Conservation (phyloP, 1,140 invertebrate species). For the Neelides sp. region DNA sequence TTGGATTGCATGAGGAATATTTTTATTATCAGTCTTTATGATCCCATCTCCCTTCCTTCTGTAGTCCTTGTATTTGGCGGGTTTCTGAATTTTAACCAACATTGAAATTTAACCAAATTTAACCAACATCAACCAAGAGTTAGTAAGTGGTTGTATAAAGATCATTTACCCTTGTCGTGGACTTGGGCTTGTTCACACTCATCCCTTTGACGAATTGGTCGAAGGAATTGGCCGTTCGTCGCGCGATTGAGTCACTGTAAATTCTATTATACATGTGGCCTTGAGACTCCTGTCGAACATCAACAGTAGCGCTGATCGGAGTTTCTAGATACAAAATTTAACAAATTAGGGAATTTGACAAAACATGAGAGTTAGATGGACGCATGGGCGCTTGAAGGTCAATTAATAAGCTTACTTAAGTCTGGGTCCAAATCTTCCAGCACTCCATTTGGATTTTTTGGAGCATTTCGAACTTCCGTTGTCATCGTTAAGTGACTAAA, state of each 20-base stretch:
- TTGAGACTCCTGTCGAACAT: too few species aligned
- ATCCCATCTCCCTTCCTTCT: too few species aligned
- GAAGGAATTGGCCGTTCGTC: slow-evolving; percentile 15
- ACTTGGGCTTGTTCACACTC: slow-evolving; percentile 9
- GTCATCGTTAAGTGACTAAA: slow-evolving; percentile 18
- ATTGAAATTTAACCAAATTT: too few species aligned
- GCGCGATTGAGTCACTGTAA: slow-evolving; percentile 16
- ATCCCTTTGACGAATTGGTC: slow-evolving; percentile 19
- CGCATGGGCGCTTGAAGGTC: too few species aligned
- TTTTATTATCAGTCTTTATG: too few species aligned
- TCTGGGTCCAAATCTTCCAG: slow-evolving; percentile 15
- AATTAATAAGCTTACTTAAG: slow-evolving; percentile 10
- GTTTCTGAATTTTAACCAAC: too few species aligned
- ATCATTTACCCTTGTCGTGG: too few species aligned
- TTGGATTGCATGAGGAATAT: too few species aligned
- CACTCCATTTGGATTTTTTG: too few species aligned
- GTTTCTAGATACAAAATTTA: background rate
- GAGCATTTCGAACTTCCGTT: slow-evolving; percentile 9
- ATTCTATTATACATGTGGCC: slow-evolving; percentile 7
- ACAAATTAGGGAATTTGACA: background rate
- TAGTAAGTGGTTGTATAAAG: too few species aligned
- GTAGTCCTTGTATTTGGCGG: too few species aligned
- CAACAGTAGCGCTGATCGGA: background rate
- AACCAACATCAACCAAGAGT: too few species aligned
- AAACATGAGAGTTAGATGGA: background rate